Conservation (phyloP, 1,140 invertebrate species). For the Diorhabda sublineata region DNA sequence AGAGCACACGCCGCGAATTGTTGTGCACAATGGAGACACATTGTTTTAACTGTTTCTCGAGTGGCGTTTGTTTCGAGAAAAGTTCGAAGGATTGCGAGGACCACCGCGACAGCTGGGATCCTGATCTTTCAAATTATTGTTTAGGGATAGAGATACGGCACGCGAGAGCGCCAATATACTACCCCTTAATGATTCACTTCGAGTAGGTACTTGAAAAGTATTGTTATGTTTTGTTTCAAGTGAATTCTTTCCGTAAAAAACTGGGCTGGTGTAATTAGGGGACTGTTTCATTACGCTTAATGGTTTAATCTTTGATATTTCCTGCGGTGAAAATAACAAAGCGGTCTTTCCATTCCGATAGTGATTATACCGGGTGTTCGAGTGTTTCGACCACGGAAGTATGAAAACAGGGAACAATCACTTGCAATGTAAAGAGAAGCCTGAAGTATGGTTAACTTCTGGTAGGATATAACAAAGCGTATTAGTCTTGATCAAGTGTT, state of each 20-base stretch:
- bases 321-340: no score
- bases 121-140: conserved; percentile 2
- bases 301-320: neutral
- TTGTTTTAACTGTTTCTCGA: neutral
- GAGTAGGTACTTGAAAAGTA: neutral
- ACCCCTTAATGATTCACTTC: neutral
- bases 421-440: no score
- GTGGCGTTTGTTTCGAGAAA: conserved; percentile 1
- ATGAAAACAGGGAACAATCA: no score
- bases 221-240: neutral
- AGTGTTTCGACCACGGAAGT: no score
- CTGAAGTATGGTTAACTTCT: no score
- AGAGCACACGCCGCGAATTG: conserved; percentile 1
- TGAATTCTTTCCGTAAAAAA: conserved; percentile 1
- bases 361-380: no score
- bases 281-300: neutral
- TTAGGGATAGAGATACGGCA: conserved; percentile 1
- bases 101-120: neutral
- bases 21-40: neutral
- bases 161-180: neutral
- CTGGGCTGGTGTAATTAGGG: neutral
- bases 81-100: neutral
- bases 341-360: no score
- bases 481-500: no score
- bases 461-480: no score